Base-by-base conservation (phyloP, 1,140 invertebrate genomes). In the Dolichoris vasculosae region DNA sequence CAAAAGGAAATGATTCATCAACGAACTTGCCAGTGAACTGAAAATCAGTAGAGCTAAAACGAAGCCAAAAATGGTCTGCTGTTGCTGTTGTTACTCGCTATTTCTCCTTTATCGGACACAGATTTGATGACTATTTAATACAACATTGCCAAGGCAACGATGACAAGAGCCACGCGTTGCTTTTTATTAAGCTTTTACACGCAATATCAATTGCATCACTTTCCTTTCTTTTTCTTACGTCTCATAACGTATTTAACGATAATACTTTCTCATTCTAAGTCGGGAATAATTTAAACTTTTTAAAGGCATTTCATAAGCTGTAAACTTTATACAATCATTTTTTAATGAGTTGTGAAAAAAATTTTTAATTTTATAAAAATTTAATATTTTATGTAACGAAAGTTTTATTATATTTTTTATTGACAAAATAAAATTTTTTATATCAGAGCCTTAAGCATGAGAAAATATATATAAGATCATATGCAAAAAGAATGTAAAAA, bases 21-120 rank as follows among this genome's bases (percentile, higher is more conserved):
- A 79, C 84, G 84, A 85, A 81, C 83, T 84, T 84, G 83, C 83
- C 76, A 80, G 46, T 80, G 83, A 85, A 85, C 76, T 85, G 83
- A 85, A 85, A 85, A 85, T 85, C 77, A 67, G 63, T 30, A 23
- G 30, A 67, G 83, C 67, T 85, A 78, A 78, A 81, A 76, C 51
- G 84, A 85, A 76, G 77, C 84, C 84, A 85, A 81, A 85, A 85
- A 85, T 76, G 78, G 78, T 38, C 64, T 85, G 73, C 40, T 77
- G 73, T 13, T 76, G 69, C 64, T n/a, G n/a, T 20, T 76, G 35
- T 15, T 26, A 40, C 30, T 59, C 20, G 15, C 35, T 26, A 63
- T 59, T 81, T 67, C 32, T 81, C 38, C 69, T 81, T 85, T 81
- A 76, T 81, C 69, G 26, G 38, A 75, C 51, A 23, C 55, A 40